phyloP scores from a whole-genome alignment of 2,113 vertebrate genomes.

The Ciconia stormi region DNA sequence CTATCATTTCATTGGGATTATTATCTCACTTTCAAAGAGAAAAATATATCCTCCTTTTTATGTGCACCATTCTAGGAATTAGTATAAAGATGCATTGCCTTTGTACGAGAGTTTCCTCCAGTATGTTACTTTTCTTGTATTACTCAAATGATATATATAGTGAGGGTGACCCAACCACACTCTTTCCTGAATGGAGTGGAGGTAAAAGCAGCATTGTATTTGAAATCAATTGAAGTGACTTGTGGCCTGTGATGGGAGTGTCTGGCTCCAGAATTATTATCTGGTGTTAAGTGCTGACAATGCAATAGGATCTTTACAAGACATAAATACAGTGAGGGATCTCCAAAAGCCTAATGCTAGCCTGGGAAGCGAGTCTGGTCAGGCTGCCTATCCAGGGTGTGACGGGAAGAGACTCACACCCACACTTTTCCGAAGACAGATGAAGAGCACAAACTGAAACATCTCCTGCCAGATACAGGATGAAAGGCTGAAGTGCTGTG shows the following conservation, averaged over 20 bases:
- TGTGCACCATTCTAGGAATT: background rate
- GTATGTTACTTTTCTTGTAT: background rate
- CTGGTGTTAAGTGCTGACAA: conserved; percentile 47
- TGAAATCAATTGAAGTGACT: conserved; percentile 39
- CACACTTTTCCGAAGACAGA: background rate
- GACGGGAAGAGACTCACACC: background rate
- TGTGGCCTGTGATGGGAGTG: background rate
- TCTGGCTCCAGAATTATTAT: conserved; percentile 42
- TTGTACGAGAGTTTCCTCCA: background rate
- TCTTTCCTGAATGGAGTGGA: background rate
- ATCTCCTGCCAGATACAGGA: background rate
- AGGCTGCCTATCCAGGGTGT: background rate
- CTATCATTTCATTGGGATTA: background rate
- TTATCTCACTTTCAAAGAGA: background rate
- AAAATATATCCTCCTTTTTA: background rate
- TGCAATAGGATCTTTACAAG: background rate
- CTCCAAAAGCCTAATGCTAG: background rate
- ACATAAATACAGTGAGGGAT: background rate
- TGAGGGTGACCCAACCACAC: background rate
- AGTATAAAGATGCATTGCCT: background rate
- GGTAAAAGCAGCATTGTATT: conserved; percentile 25
- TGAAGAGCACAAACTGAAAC: background rate
- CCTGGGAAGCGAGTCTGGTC: background rate
- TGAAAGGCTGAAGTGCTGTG: background rate
- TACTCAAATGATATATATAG: background rate